A percentile compares a stretch with the other conserved stretches of the same genome.
Evolutionary conservation across 1,140 invertebrate genomes (phyloP).

Genomic region (Charaxes varanes): DNA sequence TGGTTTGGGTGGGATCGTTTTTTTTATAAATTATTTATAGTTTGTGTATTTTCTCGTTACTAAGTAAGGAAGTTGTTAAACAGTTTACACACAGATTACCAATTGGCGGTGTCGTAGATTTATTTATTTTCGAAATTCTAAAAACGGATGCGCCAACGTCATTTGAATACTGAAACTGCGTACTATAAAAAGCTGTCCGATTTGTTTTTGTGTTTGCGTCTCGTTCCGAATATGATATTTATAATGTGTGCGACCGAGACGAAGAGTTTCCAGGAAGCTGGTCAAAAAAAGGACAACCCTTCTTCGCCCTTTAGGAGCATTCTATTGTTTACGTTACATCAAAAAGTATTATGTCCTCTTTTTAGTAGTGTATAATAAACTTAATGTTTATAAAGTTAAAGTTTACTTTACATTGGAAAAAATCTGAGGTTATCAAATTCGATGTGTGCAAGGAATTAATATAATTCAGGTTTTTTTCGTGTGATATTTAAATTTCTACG

Average conservation of each 20-base stretch:
- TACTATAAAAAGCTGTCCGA: conserved; percentile 40
- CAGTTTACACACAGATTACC: conserved; percentile 48
- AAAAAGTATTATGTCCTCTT: conserved; percentile 35
- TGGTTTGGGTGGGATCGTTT: too few relatives aligned
- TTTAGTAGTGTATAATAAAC: conserved; percentile 26
- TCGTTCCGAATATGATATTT: conserved; percentile 16
- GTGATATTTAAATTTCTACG: conserved; percentile 37
- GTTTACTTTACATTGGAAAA: conserved; percentile 28
- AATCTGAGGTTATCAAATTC: conserved; percentile 15
- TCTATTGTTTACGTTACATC: conserved; percentile 49
- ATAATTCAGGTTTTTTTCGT: conserved; percentile 45
- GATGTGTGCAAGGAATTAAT: conserved; percentile 31
- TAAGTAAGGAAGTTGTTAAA: conserved; percentile 60
- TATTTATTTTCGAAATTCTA: conserved; percentile 59
- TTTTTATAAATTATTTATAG: too few relatives aligned
- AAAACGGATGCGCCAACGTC: conserved; percentile 66
- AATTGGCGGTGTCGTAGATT: conserved; percentile 38
- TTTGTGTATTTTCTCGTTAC: conserved; percentile 29
- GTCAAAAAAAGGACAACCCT: conserved; percentile 69
- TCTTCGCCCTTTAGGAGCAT: conserved; percentile 61
- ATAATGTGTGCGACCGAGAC: conserved; percentile 32
- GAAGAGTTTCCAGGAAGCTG: conserved; percentile 50
- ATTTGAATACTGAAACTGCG: conserved; percentile 67
- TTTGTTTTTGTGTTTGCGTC: conserved; percentile 27
- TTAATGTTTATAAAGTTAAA: conserved; percentile 20